Conservation (phyloP, 2,797 vertebrate genomes). For the Lepus townsendii region DNA sequence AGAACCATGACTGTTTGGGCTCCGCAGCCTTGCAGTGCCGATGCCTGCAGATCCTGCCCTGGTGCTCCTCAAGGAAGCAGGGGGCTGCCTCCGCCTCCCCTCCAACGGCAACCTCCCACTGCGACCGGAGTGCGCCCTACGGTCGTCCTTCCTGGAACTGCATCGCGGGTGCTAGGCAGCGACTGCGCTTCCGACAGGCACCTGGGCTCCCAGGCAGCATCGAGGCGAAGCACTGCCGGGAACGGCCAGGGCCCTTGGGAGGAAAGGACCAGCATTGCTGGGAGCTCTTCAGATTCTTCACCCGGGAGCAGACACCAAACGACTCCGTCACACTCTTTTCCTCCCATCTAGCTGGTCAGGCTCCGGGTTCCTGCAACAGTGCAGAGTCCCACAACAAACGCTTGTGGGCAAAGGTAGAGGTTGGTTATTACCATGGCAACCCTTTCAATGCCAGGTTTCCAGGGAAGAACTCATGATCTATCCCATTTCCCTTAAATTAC, state of each 20-base stretch:
- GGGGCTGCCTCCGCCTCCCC: not conserved
- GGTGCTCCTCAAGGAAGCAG: not conserved
- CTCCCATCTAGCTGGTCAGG: not conserved
- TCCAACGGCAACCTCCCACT: not conserved
- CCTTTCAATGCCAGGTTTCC: not conserved
- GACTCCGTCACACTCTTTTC: not conserved
- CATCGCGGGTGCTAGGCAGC: not conserved
- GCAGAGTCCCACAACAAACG: not conserved
- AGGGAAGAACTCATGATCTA: conserved; percentile 63
- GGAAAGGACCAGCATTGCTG: not conserved
- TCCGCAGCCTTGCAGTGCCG: not conserved
- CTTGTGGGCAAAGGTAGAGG: conserved; percentile 24
- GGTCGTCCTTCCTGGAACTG: not conserved
- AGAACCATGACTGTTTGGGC: not conserved
- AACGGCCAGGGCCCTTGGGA: not conserved
- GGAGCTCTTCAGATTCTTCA: not conserved
- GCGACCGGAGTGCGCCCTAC: not conserved
- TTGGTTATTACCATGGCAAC: conserved; percentile 63
- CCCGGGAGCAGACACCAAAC: not conserved
- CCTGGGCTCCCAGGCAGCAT: not conserved
- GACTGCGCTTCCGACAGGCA: not conserved
- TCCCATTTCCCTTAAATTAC: conserved; percentile 65
- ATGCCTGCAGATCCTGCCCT: not conserved
- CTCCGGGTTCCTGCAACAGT: not conserved
- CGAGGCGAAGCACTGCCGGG: not conserved